Percentiles rank a stretch among this genome's conserved stretches.
Conservation (phyloP, 2,113 vertebrate genomes). For the Chitala chitala region DNA sequence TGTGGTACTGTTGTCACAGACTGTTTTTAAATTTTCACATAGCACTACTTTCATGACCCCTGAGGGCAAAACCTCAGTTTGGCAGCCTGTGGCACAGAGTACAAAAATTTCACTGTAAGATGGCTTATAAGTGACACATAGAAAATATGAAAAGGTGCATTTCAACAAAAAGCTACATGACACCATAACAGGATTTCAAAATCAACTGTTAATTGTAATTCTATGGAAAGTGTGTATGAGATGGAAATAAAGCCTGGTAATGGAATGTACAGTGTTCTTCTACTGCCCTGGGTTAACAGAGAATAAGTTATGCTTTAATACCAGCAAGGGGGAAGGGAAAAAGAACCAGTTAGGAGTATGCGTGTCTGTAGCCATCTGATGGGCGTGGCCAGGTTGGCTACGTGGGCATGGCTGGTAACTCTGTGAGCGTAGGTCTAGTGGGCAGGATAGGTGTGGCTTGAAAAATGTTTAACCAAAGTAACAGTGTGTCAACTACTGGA, state of each 20-base stretch:
- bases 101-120: background rate
- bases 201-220: background rate
- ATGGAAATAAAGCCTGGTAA: background rate
- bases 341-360: too few species aligned
- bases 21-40: too few species aligned
- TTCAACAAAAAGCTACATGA: slow-evolving; percentile 1
- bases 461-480: background rate
- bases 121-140: background rate
- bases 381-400: background rate
- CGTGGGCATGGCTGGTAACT: background rate
- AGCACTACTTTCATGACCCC: too few species aligned
- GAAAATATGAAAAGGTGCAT: background rate
- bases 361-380: too few species aligned
- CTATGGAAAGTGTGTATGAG: background rate
- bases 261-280: background rate
- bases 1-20: too few species aligned
- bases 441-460: background rate
- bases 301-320: background rate
- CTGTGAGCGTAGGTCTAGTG: background rate
- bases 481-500: background rate
- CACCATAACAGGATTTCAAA: background rate
- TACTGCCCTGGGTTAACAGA: background rate
- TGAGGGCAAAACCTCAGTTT: too few species aligned
- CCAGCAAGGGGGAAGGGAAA: too few species aligned
- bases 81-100: too few species aligned